Percentiles rank a stretch among this genome's conserved stretches.
Evolutionary conservation across 2,797 vertebrate species (phyloP).

Genomic region (Melanotaenia nigrans): DNA sequence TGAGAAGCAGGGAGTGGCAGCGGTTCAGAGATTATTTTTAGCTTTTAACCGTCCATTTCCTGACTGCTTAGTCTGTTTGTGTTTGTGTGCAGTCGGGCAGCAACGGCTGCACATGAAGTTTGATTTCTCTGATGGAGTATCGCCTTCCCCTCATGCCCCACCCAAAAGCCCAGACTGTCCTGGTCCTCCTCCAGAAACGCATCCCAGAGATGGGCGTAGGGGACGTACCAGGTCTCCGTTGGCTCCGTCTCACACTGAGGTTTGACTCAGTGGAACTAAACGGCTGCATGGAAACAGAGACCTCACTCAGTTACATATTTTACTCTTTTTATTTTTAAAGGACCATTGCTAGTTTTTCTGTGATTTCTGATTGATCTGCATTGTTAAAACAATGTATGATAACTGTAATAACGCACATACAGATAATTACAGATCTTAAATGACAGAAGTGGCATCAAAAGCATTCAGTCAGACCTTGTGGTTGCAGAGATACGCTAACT

Average conservation of each 20-base stretch:
- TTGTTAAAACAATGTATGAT: no score
- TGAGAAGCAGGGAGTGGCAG: constrained; percentile 7
- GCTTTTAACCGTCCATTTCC: background rate
- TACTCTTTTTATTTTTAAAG: no score
- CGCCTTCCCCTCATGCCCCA: background rate
- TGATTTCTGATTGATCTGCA: no score
- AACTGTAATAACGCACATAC: no score
- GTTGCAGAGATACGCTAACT: no score
- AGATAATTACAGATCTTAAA: no score
- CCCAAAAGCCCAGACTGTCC: background rate
- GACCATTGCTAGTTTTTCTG: no score
- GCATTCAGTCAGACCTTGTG: no score
- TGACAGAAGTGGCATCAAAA: no score
- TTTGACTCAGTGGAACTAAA: background rate
- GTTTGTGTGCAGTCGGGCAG: constrained; percentile 21
- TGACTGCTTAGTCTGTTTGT: constrained; percentile 23
- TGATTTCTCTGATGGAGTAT: constrained; percentile 27
- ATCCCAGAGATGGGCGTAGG: constrained; percentile 26
- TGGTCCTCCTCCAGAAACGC: constrained; percentile 36
- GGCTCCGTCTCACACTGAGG: background rate
- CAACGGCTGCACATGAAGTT: constrained; percentile 61
- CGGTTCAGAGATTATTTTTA: constrained; percentile 53
- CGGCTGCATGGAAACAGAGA: background rate
- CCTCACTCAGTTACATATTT: no score
- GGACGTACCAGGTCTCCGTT: constrained; percentile 20